Base-by-base conservation (phyloP, 2,797 vertebrate species). In the Phalanger gymnotis region DNA sequence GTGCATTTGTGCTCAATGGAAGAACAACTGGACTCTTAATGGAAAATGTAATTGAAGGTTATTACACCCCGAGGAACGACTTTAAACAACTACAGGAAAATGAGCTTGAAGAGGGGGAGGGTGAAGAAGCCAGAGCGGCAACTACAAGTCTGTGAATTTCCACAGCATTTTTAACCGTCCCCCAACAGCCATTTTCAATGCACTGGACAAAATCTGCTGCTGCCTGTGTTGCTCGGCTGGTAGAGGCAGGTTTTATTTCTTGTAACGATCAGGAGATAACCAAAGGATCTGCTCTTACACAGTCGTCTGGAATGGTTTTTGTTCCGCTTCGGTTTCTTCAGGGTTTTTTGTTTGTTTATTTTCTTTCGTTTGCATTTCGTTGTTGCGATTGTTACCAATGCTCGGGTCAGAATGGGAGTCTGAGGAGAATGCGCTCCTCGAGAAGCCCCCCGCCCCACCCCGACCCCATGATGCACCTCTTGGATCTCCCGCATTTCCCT, bases 401-500 rank as follows among this genome's bases (percentile, higher is more conserved):
- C 61, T n/a, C 19, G 34, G 61, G 31, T n/a, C 14, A n/a, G 61
- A 34, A n/a, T 27, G 25, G 14, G 14, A 66, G 13, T 19, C 5
- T 9, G 12, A 34, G 28, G 27, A 1, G 0, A 0, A 53, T 53
- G 2, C 3, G 2, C 7, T 40, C 0, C 1, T 1, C 0, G 25
- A 0, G 0, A 61, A n/a, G 11, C 5, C 58, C 61, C 14, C 58
- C 61, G 1, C 27, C 27, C 56, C 56, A 30, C 5, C 55, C 55
- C 6, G 0, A 56, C 54, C 54, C 54, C 14, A 22, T 54, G 56
- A 57, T 40, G 0, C 19, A 98, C 98, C 97, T 97, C 96, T 3
- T 53, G 52, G 94, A 19, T 28, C 54, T 61, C 95, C 54, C 97
- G 81, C 97, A 98, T 98, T 91, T 98, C 96, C 93, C 47, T 56